Evolutionary conservation across 2,888 invertebrate species (phyloP).

Genomic region (Drosophila lacicola): DNA sequence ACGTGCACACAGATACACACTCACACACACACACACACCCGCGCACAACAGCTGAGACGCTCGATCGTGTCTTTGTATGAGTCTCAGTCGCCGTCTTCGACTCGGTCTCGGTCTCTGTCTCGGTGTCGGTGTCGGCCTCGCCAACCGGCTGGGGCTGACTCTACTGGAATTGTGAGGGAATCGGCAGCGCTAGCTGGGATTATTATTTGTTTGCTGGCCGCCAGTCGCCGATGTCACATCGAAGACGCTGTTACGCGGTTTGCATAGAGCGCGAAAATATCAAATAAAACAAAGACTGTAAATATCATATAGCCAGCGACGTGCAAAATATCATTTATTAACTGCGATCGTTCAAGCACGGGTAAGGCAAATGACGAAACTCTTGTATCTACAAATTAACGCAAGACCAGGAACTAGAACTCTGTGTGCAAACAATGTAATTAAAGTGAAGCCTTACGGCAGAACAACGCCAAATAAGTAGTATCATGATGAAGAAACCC

Average conservation of each 20-base stretch:
- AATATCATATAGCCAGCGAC: slow-evolving; percentile 2
- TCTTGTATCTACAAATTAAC: slow-evolving; percentile 9
- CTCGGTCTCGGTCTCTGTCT: neutral
- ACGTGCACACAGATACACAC: slow-evolving; percentile 24
- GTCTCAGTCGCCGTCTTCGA: neutral
- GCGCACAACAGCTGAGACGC: slow-evolving; percentile 52
- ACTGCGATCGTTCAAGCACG: slow-evolving; percentile 30
- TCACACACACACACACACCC: slow-evolving; percentile 19
- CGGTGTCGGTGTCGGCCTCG: slow-evolving; percentile 16
- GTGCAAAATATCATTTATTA: slow-evolving; percentile 29
- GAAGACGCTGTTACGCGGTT: slow-evolving; percentile 69
- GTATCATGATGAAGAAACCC: slow-evolving; percentile 1
- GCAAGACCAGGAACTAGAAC: slow-evolving; percentile 15
- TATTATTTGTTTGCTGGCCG: slow-evolving; percentile 66
- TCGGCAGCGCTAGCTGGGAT: slow-evolving; percentile 62
- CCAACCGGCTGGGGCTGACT: slow-evolving; percentile 45
- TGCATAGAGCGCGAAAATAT: slow-evolving; percentile 44
- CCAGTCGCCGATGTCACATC: slow-evolving; percentile 76
- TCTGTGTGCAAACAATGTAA: slow-evolving; percentile 8
- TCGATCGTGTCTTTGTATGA: slow-evolving; percentile 65
- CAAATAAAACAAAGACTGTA: neutral
- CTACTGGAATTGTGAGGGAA: slow-evolving; percentile 58
- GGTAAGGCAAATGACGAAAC: slow-evolving; percentile 39
- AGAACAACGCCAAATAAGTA: neutral
- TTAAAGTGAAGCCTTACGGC: neutral